These are phyloP conservation scores for Laupala kohalensis DNA, from an alignment of 1,140 invertebrate genomes.

Conservation along the genomic window DNA sequence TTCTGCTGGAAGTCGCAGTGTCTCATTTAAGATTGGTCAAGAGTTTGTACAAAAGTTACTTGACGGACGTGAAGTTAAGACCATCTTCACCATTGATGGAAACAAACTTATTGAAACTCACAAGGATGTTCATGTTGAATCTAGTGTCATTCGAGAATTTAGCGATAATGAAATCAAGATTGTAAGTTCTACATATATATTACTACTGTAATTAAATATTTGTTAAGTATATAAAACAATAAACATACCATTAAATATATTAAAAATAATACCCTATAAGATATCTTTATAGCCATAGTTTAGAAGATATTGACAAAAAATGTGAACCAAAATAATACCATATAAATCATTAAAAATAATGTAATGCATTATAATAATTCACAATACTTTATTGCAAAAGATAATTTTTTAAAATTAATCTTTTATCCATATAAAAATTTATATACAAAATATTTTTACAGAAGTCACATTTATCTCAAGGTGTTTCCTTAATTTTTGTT, in stretches of 20 bases:
- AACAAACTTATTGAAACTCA: conserved; percentile 58
- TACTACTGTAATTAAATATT: no score
- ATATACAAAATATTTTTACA: no score
- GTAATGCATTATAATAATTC: not conserved
- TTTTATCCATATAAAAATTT: not conserved
- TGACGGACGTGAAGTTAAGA: conserved; percentile 69
- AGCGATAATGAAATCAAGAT: conserved; percentile 28
- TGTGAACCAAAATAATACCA: not conserved
- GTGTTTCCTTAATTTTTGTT: no score
- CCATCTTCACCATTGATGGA: conserved; percentile 45
- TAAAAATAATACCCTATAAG: no score
- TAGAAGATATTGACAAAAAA: no score
- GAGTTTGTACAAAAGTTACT: conserved; percentile 76
- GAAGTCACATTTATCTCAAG: no score
- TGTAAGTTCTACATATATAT: conserved; percentile 2
- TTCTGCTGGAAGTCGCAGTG: not conserved
- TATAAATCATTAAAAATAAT: not conserved
- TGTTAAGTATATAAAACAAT: no score
- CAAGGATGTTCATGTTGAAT: conserved; percentile 45
- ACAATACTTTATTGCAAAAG: not conserved
- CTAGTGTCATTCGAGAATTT: conserved; percentile 48
- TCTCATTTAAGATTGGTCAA: conserved; percentile 24
- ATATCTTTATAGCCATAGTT: no score
- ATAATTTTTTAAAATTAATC: no score
- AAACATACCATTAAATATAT: no score